phyloP scores from a whole-genome alignment of 2,888 invertebrate genomes.

The Drosophila nigritarsus region DNA sequence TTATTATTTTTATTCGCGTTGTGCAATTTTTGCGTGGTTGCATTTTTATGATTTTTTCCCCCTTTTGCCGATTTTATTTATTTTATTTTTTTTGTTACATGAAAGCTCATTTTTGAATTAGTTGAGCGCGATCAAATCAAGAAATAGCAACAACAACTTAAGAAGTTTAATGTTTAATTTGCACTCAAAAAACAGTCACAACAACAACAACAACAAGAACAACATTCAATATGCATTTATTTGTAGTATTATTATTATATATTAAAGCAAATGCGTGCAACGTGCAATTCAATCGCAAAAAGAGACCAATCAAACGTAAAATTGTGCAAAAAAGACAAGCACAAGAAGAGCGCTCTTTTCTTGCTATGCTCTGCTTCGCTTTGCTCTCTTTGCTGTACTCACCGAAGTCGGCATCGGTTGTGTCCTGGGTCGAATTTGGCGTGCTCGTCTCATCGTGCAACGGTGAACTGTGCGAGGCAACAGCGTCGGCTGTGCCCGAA shows the following conservation, averaged over 20 bases:
- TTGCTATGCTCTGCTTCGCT: neutral
- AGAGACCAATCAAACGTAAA: constrained; percentile 39
- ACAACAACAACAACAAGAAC: constrained; percentile 52
- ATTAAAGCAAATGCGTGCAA: constrained; percentile 28
- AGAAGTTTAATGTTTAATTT: constrained; percentile 32
- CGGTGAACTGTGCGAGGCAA: constrained; percentile 46
- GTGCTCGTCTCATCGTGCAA: constrained; percentile 67
- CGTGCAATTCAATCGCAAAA: constrained; percentile 62
- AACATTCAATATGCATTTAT: constrained; percentile 69
- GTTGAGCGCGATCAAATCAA: constrained; percentile 49
- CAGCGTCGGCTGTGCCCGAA: constrained; percentile 41
- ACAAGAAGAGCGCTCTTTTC: constrained; percentile 3
- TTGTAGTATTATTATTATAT: constrained; percentile 24
- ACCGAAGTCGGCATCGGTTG: constrained; percentile 80
- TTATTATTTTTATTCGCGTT: constrained; percentile 33
- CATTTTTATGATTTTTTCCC: constrained; percentile 17
- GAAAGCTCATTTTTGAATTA: constrained; percentile 24
- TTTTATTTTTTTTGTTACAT: neutral
- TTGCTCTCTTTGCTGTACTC: constrained; percentile 52
- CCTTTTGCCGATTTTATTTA: constrained; percentile 31
- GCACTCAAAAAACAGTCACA: constrained; percentile 42
- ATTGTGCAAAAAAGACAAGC: constrained; percentile 26
- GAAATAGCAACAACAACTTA: constrained; percentile 40
- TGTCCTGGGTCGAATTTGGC: constrained; percentile 67
- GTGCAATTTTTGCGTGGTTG: constrained; percentile 56